Percentiles rank a stretch among this genome's conserved stretches.
phyloP scores from a whole-genome alignment of 2,113 vertebrate species.

The Pelecanus crispus region DNA sequence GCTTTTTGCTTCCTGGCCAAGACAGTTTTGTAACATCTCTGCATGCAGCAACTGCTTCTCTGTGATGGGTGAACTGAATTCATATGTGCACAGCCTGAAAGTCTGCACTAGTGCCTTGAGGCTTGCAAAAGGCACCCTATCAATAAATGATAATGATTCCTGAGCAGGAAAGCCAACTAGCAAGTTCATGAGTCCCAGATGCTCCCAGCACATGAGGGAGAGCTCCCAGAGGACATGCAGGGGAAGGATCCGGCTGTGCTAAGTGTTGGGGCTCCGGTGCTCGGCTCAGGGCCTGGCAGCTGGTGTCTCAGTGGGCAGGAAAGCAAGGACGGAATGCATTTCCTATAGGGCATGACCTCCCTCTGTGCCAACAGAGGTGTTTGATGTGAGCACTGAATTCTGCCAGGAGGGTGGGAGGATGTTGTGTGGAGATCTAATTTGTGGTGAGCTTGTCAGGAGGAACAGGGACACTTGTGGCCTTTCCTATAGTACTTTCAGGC shows the following conservation, averaged over 20 bases:
- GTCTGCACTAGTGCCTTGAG: not conserved
- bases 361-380: not conserved
- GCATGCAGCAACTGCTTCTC: not conserved
- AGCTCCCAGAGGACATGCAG: not conserved
- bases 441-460: not conserved
- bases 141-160: not conserved
- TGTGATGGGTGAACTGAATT: not conserved
- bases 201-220: not conserved
- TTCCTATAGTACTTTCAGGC: not conserved
- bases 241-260: rapidly evolving
- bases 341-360: not conserved
- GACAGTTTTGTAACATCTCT: not conserved
- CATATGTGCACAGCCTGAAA: not conserved
- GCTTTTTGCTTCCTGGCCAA: not conserved
- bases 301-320: not conserved
- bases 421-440: not conserved
- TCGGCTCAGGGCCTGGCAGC: not conserved
- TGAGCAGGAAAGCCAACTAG: not conserved
- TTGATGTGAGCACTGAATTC: not conserved
- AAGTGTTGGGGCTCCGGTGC: rapidly evolving
- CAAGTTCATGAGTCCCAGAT: not conserved
- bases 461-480: not conserved
- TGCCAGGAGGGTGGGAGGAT: not conserved
- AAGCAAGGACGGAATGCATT: not conserved
- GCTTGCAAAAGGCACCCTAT: conserved; percentile 11